Evolutionary conservation across 2,113 vertebrate species (phyloP), one percentile per base, ranked within the genome.

Genomic region (Urocitellus parryii): DNA sequence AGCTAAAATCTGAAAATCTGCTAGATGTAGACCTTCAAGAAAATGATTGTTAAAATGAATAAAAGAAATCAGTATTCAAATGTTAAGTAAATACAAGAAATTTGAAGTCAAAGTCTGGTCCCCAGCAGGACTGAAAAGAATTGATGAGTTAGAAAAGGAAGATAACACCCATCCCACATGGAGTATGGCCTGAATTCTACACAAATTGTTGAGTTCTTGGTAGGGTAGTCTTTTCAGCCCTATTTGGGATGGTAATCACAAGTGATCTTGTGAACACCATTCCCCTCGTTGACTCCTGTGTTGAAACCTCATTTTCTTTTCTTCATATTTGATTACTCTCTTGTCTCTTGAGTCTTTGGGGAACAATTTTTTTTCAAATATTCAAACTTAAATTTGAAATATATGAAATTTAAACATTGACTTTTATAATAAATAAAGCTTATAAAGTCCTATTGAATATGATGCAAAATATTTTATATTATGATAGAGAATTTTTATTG

Each of bases 401-500:
- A 73, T 76, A 77, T 84, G 10, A n/a, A 95, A 70, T 70, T 88
- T 70, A 79, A 88, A 74, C 8, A 67, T 12, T 83, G 86, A 70
- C 1, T 67, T 88, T 91, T 82, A 79, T 4, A 77, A 37, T 42
- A 4, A 92, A 84, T 83, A 74, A 72, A 25, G 5, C 79, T 37
- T 74, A 76, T 74, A 72, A 78, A 53, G 8, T 3, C 42, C 8
- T 82, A 78, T 68, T 70, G 65, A 88, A 91, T 84, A n/a, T 45
- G n/a, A 90, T 17, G 16, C 8, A 88, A 76, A 84, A 45, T 84
- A 5, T 88, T 92, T 96, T 65, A 29, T 74, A 67, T 27, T 53
- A 58, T 80, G 76, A 48, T 45, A 88, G 27, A 91, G 42, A 74
- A 39, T 70, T 29, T 88, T 14, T 88, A 24, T 29, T 90, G 9